Evolutionary conservation across 2,113 vertebrate species (phyloP).

Genomic region (Rana temporaria): DNA sequence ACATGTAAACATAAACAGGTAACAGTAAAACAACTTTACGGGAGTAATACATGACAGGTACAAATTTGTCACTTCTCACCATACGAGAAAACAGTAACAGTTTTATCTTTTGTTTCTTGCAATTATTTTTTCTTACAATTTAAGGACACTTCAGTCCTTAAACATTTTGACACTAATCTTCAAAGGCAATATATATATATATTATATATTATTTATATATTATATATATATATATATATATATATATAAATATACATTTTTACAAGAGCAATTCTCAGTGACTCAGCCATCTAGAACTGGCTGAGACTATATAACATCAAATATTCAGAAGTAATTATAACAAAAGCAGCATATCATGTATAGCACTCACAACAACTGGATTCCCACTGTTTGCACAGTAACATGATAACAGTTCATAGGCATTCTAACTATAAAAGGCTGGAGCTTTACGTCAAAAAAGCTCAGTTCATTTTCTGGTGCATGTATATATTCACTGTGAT

Average conservation of each 20-base stretch:
- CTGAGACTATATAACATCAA: slow-evolving; percentile 32
- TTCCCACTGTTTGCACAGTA: slow-evolving; percentile 37
- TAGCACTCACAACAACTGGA: slow-evolving; percentile 49
- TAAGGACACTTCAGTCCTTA: not conserved
- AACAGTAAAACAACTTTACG: slow-evolving; percentile 43
- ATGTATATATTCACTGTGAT: not conserved
- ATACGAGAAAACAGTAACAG: slow-evolving; percentile 34
- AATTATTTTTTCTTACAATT: slow-evolving; percentile 7
- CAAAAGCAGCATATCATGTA: slow-evolving; percentile 55
- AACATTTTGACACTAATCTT: slow-evolving; percentile 26
- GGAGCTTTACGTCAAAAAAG: slow-evolving; percentile 33
- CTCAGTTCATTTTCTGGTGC: slow-evolving; percentile 22
- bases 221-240: not conserved
- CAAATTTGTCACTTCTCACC: slow-evolving; percentile 39
- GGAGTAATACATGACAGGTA: slow-evolving; percentile 45
- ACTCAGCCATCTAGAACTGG: slow-evolving; percentile 10
- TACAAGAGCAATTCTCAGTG: not conserved
- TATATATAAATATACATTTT: not conserved
- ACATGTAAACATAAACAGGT: slow-evolving; percentile 43
- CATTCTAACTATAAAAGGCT: slow-evolving; percentile 44
- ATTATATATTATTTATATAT: no score
- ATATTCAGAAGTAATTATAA: slow-evolving; percentile 44
- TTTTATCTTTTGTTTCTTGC: slow-evolving; percentile 8
- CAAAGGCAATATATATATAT: not conserved
- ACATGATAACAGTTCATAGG: slow-evolving; percentile 34